Evolutionary conservation across 2,888 invertebrate species (phyloP).

Genomic region (Mesochorus sp.): DNA sequence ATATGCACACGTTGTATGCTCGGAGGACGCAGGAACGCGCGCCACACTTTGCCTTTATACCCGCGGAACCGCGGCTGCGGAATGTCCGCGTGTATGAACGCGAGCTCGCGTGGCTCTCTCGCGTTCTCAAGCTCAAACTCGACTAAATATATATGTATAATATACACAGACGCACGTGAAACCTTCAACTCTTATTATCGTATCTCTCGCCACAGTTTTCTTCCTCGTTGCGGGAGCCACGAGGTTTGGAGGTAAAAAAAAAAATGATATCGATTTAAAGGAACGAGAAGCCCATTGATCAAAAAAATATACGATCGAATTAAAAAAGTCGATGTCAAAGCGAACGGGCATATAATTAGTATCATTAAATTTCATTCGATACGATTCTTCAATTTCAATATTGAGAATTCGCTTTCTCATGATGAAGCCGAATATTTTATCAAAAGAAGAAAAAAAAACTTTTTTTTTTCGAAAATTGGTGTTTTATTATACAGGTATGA

Average conservation of each 20-base stretch:
- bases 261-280: background rate
- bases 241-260: too few species aligned
- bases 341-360: too few species aligned
- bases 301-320: background rate
- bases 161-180: background rate
- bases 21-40: conserved; percentile 9
- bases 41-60: conserved; percentile 58
- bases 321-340: too few species aligned
- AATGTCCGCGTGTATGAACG: conserved; percentile 56
- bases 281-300: background rate
- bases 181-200: background rate
- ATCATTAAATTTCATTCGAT: too few species aligned
- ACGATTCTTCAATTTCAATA: too few species aligned
- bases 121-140: conserved; percentile 4
- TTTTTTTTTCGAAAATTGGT: background rate
- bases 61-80: conserved; percentile 43
- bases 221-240: background rate
- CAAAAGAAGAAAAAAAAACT: background rate
- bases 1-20: conserved; percentile 29
- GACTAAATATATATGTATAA: background rate
- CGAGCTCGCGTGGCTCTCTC: conserved; percentile 44
- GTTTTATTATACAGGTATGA: background rate
- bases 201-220: background rate
- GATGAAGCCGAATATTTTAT: too few species aligned
- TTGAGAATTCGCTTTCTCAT: too few species aligned